Percentiles rank a stretch among this genome's conserved stretches.
Conservation (phyloP, 1,140 invertebrate species). For the Lithobius niger region DNA sequence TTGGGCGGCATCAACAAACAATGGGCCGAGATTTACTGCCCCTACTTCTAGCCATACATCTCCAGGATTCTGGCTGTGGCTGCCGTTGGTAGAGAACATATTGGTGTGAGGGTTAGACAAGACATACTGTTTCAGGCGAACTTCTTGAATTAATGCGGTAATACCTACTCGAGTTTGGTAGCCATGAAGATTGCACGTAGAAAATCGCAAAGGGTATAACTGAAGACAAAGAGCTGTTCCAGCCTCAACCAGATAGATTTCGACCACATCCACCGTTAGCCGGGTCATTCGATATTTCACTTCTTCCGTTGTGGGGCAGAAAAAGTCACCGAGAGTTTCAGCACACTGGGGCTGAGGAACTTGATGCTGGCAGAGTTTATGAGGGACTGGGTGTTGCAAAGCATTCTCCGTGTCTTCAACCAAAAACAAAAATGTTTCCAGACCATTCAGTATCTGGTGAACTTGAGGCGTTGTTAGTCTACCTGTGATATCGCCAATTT, state of each 20-base stretch:
- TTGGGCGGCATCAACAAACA: slow-evolving; percentile 76
- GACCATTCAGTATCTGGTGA: slow-evolving; percentile 66
- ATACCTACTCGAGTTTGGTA: slow-evolving; percentile 76
- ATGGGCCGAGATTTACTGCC: slow-evolving; percentile 71
- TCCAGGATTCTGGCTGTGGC: slow-evolving; percentile 10
- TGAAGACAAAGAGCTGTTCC: slow-evolving; percentile 56
- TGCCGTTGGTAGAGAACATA: slow-evolving; percentile 18
- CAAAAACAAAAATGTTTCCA: slow-evolving; percentile 79
- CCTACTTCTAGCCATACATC: slow-evolving; percentile 79
- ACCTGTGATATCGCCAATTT: slow-evolving; percentile 41
- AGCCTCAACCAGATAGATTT: slow-evolving; percentile 78
- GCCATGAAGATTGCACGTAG: slow-evolving; percentile 88
- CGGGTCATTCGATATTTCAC: slow-evolving; percentile 92
- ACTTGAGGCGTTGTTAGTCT: slow-evolving; percentile 43
- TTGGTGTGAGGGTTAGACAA: neutral
- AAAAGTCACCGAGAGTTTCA: slow-evolving; percentile 44
- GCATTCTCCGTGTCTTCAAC: slow-evolving; percentile 79
- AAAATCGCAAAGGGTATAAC: slow-evolving; percentile 69
- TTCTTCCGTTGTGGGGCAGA: slow-evolving; percentile 71
- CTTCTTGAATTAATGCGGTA: slow-evolving; percentile 69
- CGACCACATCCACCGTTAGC: slow-evolving; percentile 76
- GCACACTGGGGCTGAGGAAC: slow-evolving; percentile 57
- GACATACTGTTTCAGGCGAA: slow-evolving; percentile 49
- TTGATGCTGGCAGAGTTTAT: slow-evolving; percentile 73
- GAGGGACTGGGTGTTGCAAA: slow-evolving; percentile 57